These are phyloP conservation scores for Oplegnathus fasciatus DNA, from an alignment of 2,113 vertebrate species.

Conservation along the genomic window DNA sequence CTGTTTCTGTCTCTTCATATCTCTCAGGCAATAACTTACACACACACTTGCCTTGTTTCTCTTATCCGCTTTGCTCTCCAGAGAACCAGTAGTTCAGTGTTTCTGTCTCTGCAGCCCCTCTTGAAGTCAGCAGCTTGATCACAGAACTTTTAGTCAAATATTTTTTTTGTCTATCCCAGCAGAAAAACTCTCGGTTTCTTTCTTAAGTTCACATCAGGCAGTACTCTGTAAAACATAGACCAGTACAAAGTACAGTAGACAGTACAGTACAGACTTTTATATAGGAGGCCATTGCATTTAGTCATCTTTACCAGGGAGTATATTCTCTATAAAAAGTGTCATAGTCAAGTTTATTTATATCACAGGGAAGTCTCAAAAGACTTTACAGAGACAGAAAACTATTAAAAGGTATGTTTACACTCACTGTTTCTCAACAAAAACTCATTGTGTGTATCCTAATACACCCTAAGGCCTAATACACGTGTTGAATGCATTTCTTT, in stretches of 20 bases:
- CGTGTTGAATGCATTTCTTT: too few species aligned
- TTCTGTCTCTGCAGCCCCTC: conserved; percentile 9
- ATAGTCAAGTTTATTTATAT: background rate
- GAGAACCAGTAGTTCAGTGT: background rate
- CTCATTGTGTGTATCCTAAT: too few species aligned
- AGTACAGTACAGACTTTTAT: background rate
- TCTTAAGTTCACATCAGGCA: background rate
- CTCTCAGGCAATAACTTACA: background rate
- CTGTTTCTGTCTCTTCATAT: background rate
- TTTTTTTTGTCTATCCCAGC: background rate
- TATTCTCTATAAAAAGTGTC: background rate
- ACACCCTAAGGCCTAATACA: too few species aligned
- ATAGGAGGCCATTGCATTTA: background rate
- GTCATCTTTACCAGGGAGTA: background rate
- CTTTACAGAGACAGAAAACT: background rate
- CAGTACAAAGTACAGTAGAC: too few species aligned
- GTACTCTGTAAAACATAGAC: background rate
- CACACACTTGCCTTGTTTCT: background rate
- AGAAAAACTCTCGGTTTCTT: background rate
- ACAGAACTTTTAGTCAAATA: background rate
- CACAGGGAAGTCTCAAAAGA: background rate
- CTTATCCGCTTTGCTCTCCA: background rate
- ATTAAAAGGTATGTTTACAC: too few species aligned
- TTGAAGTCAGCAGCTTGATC: conserved; percentile 7
- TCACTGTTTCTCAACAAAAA: too few species aligned